phyloP scores from a whole-genome alignment of 2,888 invertebrate genomes.

The Aethes cnicana region DNA sequence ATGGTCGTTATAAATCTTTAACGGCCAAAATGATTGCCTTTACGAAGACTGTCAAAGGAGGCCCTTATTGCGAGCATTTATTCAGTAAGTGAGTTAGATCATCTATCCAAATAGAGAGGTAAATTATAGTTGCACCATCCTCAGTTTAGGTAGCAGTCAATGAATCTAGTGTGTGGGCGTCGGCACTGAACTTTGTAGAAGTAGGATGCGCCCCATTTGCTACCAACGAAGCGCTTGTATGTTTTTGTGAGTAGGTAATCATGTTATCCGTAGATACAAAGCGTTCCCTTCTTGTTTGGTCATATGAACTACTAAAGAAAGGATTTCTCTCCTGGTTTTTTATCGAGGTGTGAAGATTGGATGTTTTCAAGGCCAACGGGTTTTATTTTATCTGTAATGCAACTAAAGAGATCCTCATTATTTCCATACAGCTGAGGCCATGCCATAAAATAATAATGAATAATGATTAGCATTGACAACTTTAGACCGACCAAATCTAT shows the following conservation, averaged over 20 bases:
- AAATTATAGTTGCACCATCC: conserved; percentile 57
- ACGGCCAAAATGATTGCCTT: conserved; percentile 8
- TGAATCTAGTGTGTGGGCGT: conserved; percentile 56
- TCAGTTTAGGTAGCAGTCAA: conserved; percentile 58
- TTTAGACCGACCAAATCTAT: conserved; percentile 5
- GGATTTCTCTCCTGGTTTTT: too few relatives aligned
- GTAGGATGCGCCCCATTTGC: conserved; percentile 73
- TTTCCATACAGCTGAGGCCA: background rate
- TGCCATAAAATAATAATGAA: conserved; percentile 8
- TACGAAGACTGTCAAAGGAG: conserved; percentile 4
- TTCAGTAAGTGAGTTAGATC: conserved; percentile 45
- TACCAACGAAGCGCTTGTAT: conserved; percentile 46
- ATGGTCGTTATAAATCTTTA: background rate
- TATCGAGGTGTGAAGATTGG: too few relatives aligned
- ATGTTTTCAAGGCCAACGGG: too few relatives aligned
- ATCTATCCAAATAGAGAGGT: conserved; percentile 60
- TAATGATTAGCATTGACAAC: conserved; percentile 11
- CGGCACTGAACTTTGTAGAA: conserved; percentile 69
- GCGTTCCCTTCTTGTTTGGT: too few relatives aligned
- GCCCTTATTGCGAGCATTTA: conserved; percentile 29
- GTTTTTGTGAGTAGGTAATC: conserved; percentile 1
- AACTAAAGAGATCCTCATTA: too few relatives aligned
- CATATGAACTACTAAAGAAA: too few relatives aligned
- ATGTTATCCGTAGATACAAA: too few relatives aligned
- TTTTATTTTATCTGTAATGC: too few relatives aligned